These are phyloP conservation scores for Bolborhynchus lineola DNA, from an alignment of 2,113 vertebrate species.

Conservation along the genomic window DNA sequence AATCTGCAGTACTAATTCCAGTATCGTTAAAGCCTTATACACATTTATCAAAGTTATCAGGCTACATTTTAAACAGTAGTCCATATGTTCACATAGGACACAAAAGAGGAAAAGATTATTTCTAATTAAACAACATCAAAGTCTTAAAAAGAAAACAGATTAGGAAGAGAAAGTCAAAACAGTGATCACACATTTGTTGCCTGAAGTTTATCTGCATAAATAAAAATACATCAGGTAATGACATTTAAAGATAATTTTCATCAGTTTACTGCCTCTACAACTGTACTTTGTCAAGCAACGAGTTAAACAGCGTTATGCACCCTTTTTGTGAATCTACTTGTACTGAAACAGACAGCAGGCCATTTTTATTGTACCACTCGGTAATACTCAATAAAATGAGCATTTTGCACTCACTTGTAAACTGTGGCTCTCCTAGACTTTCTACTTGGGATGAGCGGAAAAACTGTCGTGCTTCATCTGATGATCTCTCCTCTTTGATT, in stretches of 20 bases:
- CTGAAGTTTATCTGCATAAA: not conserved
- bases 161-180: not conserved
- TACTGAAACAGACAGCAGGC: not conserved
- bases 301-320: not conserved
- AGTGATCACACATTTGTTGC: not conserved
- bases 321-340: not conserved
- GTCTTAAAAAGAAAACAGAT: not conserved
- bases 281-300: not conserved
- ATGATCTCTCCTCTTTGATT: conserved; percentile 75
- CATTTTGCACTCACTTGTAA: conserved; percentile 69
- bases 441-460: conserved; percentile 63
- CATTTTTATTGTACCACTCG: not conserved
- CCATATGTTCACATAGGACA: not conserved
- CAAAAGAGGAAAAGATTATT: not conserved
- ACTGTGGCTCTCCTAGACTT: conserved; percentile 58
- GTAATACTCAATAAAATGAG: not conserved
- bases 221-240: not conserved
- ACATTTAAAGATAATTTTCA: not conserved
- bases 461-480: conserved; percentile 73
- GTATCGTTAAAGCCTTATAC: not conserved
- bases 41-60: not conserved
- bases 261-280: not conserved
- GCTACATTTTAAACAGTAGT: not conserved
- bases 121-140: not conserved
- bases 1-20: not conserved